Evolutionary conservation across 1,140 invertebrate species (phyloP).

Genomic region (Papilio dardanus): DNA sequence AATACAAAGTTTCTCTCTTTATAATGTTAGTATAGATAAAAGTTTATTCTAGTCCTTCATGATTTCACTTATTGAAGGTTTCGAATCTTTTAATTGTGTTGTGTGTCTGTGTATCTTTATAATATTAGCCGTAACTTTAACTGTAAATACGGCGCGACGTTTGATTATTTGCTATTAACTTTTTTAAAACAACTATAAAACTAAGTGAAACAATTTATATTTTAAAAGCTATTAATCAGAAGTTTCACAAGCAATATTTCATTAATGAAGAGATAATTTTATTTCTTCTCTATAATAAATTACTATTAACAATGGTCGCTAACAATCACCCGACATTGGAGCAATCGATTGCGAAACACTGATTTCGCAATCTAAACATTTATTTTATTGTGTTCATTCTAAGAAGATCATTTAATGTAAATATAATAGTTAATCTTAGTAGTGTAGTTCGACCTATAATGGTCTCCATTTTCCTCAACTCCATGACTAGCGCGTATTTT

Average conservation of each 20-base stretch:
- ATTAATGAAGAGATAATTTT: constrained; percentile 2
- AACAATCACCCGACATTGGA: not conserved
- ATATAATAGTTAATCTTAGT: not conserved
- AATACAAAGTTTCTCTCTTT: no score
- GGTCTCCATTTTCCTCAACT: no score
- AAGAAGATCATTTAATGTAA: not conserved
- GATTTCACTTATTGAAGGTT: no score
- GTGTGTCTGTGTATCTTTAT: no score
- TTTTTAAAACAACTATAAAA: not conserved
- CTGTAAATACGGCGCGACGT: not conserved
- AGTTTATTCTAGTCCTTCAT: no score
- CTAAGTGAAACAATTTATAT: not conserved
- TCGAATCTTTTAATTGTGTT: no score
- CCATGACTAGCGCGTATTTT: no score
- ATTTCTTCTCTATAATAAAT: not conserved
- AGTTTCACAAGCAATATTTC: not conserved
- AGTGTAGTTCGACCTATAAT: no score
- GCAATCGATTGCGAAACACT: constrained; percentile 21
- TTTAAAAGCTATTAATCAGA: not conserved
- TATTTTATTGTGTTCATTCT: not conserved
- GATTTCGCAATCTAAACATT: constrained; percentile 12
- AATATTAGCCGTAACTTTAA: no score
- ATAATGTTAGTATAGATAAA: no score
- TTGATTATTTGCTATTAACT: not conserved
- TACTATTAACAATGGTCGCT: not conserved